These are phyloP conservation scores for Morphnarchus princeps DNA, from an alignment of 2,113 vertebrate species.

Conservation along the genomic window DNA sequence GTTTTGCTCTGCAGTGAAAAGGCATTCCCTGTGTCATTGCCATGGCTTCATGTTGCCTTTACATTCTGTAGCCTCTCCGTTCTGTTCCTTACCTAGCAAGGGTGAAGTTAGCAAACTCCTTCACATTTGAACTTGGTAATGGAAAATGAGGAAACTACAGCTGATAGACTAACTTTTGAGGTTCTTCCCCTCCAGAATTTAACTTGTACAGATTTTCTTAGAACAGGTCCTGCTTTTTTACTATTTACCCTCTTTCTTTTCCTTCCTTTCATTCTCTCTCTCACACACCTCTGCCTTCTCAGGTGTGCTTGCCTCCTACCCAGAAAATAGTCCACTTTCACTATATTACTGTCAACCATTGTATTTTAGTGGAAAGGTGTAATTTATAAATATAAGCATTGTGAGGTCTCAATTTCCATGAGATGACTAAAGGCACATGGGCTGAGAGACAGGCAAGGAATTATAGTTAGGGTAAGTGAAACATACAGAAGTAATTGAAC, in stretches of 20 bases:
- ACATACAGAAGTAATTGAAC: conserved; percentile 51
- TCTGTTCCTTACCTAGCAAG: not conserved
- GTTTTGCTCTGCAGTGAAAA: not conserved
- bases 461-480: conserved; percentile 31
- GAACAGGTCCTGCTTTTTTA: not conserved
- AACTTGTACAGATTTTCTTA: conserved; percentile 48
- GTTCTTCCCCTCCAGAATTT: conserved; percentile 39
- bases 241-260: not conserved
- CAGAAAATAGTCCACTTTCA: conserved; percentile 10
- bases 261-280: not conserved
- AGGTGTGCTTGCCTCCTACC: conserved; percentile 35
- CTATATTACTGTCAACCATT: not conserved
- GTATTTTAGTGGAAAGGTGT: conserved; percentile 19
- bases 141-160: not conserved
- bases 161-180: not conserved
- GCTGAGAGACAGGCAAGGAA: conserved; percentile 15
- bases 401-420: not conserved
- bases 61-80: rapidly evolving
- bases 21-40: not conserved
- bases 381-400: conserved; percentile 37
- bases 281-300: conserved; percentile 31
- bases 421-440: conserved; percentile 4
- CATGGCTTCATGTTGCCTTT: not conserved
- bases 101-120: not conserved
- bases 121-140: not conserved